Evolutionary conservation across 2,113 vertebrate species (phyloP).

Genomic region (Opisthocomus hoazin): DNA sequence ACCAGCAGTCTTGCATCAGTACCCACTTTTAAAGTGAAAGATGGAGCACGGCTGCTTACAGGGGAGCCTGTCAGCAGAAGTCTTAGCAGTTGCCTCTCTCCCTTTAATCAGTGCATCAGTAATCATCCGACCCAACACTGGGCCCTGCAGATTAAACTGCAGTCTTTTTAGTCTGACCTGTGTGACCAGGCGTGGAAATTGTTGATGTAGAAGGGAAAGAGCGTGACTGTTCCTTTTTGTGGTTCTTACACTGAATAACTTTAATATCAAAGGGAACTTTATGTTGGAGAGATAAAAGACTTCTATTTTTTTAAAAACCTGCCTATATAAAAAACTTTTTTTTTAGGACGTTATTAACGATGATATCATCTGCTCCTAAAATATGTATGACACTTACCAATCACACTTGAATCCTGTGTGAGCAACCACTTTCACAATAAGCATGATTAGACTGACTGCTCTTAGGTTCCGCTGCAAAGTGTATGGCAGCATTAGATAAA

Average conservation of each 20-base stretch:
- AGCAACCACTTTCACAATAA: neutral
- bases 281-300: neutral
- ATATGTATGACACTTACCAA: neutral
- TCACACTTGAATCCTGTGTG: neutral
- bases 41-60: neutral
- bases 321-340: neutral
- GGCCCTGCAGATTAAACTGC: neutral
- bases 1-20: neutral
- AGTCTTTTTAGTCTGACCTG: neutral
- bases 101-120: neutral
- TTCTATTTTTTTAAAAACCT: neutral
- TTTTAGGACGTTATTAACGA: neutral
- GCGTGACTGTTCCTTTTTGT: neutral
- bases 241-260: neutral
- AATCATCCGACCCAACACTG: neutral
- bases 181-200: neutral
- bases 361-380: neutral
- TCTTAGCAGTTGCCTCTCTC: neutral
- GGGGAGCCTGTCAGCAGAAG: neutral
- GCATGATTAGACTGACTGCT: neutral
- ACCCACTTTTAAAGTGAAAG: neutral
- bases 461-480: neutral
- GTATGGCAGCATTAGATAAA: neutral
- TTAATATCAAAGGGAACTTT: neutral
- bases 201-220: rapidly evolving